Base-by-base conservation (phyloP, 2,888 invertebrate genomes). In the Archips crataeganus region DNA sequence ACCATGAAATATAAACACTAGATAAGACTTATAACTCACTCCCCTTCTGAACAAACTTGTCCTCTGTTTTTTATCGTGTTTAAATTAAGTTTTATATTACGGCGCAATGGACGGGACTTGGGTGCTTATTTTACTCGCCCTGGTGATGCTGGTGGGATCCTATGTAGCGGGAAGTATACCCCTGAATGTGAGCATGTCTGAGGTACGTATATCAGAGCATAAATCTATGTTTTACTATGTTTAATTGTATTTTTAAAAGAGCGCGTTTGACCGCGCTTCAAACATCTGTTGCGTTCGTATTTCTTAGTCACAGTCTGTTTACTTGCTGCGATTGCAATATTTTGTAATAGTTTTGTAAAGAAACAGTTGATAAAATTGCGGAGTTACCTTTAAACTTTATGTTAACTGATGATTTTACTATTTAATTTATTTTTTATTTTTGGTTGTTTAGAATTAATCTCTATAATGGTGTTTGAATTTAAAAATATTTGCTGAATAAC, bases 111-210 rank as follows among this genome's bases (percentile, higher is more conserved):
- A 98, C 86, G 98, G 98, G 85, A 97, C 97, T 65, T 93, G 97
- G 80, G 96, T 98, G 80, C 95, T 99, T 75, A 94, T 98, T 88
- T 94, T 98, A 81, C 94, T 99, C 64, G 97, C 97, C 71, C 83
- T 98, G 84, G 98, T 99, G 74, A 99, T 99, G 99, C 95, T 99
- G 77, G 95, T 99, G 73, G 99, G 99, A 1, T 99, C 99, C 71
- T 99, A 99, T 92, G 90, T 99, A 69, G 97, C 99, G 80, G 99
- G 99, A 68, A 98, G 97, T 75, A 97, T 99, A 85, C 99, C 99
- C 34, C 93, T 99, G 78, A 97, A 99, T 79, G 97, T 99, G 89
- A 97, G 96, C 82, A 96, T 99, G 90, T 99, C 99, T 47, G 99
- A 99, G 97, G 99, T 99, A 87, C 83, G 88, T 75, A 62, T 36